Evolutionary conservation across 2,888 invertebrate genomes (phyloP).

Genomic region (Macaria notata): DNA sequence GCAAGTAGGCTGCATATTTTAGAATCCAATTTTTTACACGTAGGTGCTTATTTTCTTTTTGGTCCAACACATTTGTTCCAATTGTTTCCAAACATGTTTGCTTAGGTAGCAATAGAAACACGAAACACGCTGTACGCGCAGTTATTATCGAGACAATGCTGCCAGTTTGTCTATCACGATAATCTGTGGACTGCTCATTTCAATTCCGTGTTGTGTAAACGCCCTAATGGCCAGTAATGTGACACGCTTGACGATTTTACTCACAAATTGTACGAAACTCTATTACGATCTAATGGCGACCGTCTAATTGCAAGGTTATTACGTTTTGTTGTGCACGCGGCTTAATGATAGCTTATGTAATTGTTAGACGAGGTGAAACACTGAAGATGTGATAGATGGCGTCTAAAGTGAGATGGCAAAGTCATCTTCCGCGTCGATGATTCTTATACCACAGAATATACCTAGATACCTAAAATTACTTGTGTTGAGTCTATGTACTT

Average conservation of each 20-base stretch:
- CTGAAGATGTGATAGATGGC: constrained; percentile 80
- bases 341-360: constrained; percentile 74
- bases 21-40: too few relatives aligned
- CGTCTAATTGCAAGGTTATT: constrained; percentile 81
- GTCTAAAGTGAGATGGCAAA: too few relatives aligned
- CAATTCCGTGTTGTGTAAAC: constrained; percentile 81
- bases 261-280: constrained; percentile 82
- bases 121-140: constrained; percentile 58
- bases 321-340: constrained; percentile 75
- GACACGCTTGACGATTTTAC: constrained; percentile 83
- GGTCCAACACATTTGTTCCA: too few relatives aligned
- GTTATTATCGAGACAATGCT: constrained; percentile 79
- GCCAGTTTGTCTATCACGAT: constrained; percentile 78
- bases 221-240: constrained; percentile 81
- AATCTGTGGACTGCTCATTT: constrained; percentile 80
- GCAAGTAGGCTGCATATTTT: too few relatives aligned
- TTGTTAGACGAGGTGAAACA: constrained; percentile 80
- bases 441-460: not conserved
- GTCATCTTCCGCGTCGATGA: not conserved
- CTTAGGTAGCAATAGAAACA: not conserved
- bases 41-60: too few relatives aligned
- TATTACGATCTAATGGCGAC: constrained; percentile 80
- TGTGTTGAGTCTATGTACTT: too few relatives aligned
- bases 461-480: too few relatives aligned
- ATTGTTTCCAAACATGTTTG: too few relatives aligned